phyloP scores from a whole-genome alignment of 2,888 invertebrate species.

The Melanargia galathea region DNA sequence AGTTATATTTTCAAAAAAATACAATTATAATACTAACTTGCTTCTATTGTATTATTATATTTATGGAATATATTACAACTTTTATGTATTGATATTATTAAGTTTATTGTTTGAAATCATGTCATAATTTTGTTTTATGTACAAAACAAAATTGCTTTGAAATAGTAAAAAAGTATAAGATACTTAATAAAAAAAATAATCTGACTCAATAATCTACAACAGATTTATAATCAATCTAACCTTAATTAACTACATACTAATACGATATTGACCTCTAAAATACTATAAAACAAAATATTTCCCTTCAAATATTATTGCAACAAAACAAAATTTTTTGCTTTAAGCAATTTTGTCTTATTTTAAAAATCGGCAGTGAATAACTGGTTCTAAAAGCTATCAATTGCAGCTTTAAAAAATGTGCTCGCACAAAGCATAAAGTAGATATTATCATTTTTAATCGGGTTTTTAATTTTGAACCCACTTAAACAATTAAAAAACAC shows the following conservation, averaged over 20 bases:
- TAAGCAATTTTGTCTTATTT: constrained; percentile 56
- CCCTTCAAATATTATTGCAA: constrained; percentile 58
- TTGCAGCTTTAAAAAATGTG: constrained; percentile 43
- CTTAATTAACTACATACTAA: constrained; percentile 26
- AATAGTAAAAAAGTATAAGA: not conserved
- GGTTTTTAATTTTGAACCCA: not conserved
- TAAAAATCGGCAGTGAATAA: constrained; percentile 70
- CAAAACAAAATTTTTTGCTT: constrained; percentile 56
- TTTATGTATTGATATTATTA: constrained; percentile 17
- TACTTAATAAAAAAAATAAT: not conserved
- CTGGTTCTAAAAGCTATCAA: constrained; percentile 62
- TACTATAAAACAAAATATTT: constrained; percentile 60
- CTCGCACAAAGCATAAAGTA: constrained; percentile 54
- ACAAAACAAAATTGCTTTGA: constrained; percentile 4
- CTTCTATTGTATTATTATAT: constrained; percentile 23
- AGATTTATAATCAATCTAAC: constrained; percentile 22
- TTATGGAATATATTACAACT: constrained; percentile 18
- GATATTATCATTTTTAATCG: constrained; percentile 29
- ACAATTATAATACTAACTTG: constrained; percentile 29
- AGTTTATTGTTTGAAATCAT: constrained; percentile 16
- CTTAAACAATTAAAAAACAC: constrained; percentile 32
- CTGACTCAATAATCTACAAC: constrained; percentile 29
- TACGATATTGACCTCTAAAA: constrained; percentile 34
- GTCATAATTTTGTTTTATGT: constrained; percentile 15
- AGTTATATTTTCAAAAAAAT: constrained; percentile 22